These are phyloP conservation scores for Aphidius ervi DNA, from an alignment of 1,140 invertebrate species.

Conservation along the genomic window DNA sequence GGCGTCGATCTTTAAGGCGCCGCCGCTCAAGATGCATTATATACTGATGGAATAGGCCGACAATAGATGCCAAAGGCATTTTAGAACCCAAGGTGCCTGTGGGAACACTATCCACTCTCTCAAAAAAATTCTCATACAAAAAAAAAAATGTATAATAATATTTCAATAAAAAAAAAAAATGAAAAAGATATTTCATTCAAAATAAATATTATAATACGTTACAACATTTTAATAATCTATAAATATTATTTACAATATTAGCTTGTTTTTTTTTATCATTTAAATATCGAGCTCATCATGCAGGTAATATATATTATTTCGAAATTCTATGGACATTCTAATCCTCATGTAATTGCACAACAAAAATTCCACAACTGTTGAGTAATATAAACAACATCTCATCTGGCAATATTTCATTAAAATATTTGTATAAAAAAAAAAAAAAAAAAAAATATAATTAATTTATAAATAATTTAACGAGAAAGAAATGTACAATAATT, in stretches of 20 bases:
- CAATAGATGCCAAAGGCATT: conserved; percentile 35
- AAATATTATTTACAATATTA: too few relatives aligned
- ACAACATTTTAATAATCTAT: too few relatives aligned
- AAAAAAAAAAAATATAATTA: too few relatives aligned
- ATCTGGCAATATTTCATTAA: too few relatives aligned
- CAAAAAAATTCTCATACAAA: too few relatives aligned
- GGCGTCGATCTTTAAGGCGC: conserved; percentile 54
- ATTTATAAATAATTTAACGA: too few relatives aligned
- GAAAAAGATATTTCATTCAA: background rate
- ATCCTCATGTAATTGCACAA: conserved; percentile 11
- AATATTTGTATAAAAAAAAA: too few relatives aligned
- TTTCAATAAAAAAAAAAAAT: conserved; percentile 8
- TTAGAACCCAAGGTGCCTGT: conserved; percentile 3
- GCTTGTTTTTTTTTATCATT: background rate
- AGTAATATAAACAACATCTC: conserved; percentile 3
- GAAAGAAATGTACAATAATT: too few relatives aligned
- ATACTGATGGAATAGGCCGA: conserved; percentile 45
- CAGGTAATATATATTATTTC: background rate
- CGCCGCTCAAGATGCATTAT: conserved; percentile 54
- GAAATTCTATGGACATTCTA: conserved; percentile 12
- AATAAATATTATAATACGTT: background rate
- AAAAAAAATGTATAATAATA: conserved; percentile 2
- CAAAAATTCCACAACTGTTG: conserved; percentile 3
- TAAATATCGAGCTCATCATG: background rate
- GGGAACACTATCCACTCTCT: background rate